Conservation (phyloP, 1,140 invertebrate species). For the Eulimnadia texana region DNA sequence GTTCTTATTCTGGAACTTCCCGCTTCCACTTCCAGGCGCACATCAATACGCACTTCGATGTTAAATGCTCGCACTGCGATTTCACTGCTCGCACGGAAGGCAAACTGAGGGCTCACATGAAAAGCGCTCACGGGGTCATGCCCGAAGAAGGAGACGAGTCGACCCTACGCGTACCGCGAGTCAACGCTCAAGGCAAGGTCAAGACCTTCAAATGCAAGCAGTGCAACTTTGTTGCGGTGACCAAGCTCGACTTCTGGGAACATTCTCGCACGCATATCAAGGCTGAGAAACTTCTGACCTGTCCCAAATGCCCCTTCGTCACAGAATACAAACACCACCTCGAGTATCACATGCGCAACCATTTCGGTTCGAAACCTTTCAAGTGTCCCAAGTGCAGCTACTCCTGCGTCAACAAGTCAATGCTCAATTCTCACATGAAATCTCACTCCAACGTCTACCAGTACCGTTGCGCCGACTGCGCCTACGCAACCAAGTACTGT, state of each 20-base stretch:
- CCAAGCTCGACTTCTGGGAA: constrained; percentile 85
- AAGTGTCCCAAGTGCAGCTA: constrained; percentile 86
- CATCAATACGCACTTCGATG: constrained; percentile 36
- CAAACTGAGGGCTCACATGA: constrained; percentile 40
- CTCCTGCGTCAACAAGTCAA: constrained; percentile 95
- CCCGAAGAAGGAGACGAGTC: constrained; percentile 39
- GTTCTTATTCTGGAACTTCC: constrained; percentile 29
- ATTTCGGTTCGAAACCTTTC: constrained; percentile 90
- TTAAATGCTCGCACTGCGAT: constrained; percentile 37
- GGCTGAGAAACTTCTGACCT: constrained; percentile 76
- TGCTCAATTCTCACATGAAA: constrained; percentile 97
- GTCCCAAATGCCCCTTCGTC: constrained; percentile 86
- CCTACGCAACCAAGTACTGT: constrained; percentile 96
- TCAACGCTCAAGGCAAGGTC: constrained; percentile 59
- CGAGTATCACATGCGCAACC: constrained; percentile 92
- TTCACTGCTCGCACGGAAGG: constrained; percentile 42
- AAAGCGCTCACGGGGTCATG: constrained; percentile 27
- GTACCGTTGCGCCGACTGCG: constrained; percentile 85
- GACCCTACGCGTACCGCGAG: constrained; percentile 46
- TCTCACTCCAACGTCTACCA: constrained; percentile 95
- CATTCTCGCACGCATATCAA: constrained; percentile 86
- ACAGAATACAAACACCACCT: constrained; percentile 98
- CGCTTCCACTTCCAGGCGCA: constrained; percentile 36
- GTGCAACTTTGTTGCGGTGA: constrained; percentile 65
- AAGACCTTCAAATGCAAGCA: constrained; percentile 87